Evolutionary conservation across 2,888 invertebrate genomes (phyloP), one percentile per base, ranked within the genome.

Genomic region (Phasia obesa): DNA sequence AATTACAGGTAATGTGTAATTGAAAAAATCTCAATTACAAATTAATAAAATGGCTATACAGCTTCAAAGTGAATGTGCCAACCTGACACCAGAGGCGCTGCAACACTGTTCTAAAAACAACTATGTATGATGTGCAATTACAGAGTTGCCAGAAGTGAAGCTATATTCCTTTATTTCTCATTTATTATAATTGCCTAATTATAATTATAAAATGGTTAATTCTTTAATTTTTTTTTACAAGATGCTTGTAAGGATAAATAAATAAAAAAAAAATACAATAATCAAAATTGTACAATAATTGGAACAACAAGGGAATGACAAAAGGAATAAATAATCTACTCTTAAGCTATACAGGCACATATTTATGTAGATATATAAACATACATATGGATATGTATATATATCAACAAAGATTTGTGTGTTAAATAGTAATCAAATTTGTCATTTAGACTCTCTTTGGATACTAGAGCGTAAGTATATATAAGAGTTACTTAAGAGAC

Each of bases 401-500:
- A 23, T n/a, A 3, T 53, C 35, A 0, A 38, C 5, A 44, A 42
- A 55, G 25, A 69, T 60, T 38, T 62, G 51, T 47, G 47, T 49
- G 21, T 23, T 21, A 27, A 69, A 69, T 70, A 53, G 19, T 70
- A 77, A 55, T 70, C 35, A 77, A 77, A 77, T 70, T 77, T 77
- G 70, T 77, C 62, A 77, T 70, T 62, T 47, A 69, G 70, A 55
- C 62, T 77, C 62, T 77, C 77, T 70, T 62, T 55, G n/a, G 47
- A 47, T 44, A 53, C 11, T 70, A 44, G 55, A 77, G 69, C 70
- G 62, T 70, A 53, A 62, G 44, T 67, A 19, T 77, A 77, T 67
- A 19, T 77, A 77, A 77, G 77, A 77, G 70, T 70, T 62, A 67
- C 77, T 77, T 55, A 77, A 77, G 70, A 77, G 77, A 53, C 69